These are phyloP conservation scores for Novumbra hubbsi DNA, from an alignment of 2,797 vertebrate species.

Conservation along the genomic window DNA sequence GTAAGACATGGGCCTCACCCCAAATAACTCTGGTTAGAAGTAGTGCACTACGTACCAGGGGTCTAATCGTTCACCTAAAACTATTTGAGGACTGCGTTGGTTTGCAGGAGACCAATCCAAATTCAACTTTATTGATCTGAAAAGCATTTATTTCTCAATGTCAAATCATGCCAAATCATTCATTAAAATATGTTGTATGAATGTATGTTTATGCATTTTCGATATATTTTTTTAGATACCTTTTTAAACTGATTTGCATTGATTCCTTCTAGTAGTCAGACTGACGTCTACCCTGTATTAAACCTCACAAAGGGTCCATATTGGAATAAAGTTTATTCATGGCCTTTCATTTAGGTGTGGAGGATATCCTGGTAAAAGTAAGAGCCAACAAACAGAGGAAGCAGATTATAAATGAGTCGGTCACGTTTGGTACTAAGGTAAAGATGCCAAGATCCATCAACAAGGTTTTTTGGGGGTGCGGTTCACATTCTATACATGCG, in stretches of 20 bases:
- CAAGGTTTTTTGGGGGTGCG: neutral
- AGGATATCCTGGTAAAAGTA: conserved; percentile 91
- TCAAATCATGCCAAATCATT: no score
- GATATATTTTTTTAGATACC: no score
- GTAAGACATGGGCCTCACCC: conserved; percentile 64
- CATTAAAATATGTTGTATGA: no score
- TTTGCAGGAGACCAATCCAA: no score
- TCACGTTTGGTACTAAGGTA: conserved; percentile 81
- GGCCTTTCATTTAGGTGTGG: conserved; percentile 78
- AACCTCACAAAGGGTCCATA: neutral
- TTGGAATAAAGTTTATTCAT: neutral
- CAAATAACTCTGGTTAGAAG: neutral
- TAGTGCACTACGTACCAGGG: neutral
- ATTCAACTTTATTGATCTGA: no score
- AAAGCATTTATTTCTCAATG: no score
- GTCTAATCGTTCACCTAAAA: no score
- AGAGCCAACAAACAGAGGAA: conserved; percentile 81
- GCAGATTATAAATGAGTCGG: conserved; percentile 81
- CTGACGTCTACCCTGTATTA: no score
- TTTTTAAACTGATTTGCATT: no score
- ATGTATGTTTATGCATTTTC: no score
- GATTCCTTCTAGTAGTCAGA: no score
- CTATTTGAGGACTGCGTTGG: no score
- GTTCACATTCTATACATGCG: neutral
- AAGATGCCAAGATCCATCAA: conserved; percentile 7